Evolutionary conservation across 2,113 vertebrate species (phyloP), one percentile per base, ranked within the genome.

Genomic region (Egretta garzetta): DNA sequence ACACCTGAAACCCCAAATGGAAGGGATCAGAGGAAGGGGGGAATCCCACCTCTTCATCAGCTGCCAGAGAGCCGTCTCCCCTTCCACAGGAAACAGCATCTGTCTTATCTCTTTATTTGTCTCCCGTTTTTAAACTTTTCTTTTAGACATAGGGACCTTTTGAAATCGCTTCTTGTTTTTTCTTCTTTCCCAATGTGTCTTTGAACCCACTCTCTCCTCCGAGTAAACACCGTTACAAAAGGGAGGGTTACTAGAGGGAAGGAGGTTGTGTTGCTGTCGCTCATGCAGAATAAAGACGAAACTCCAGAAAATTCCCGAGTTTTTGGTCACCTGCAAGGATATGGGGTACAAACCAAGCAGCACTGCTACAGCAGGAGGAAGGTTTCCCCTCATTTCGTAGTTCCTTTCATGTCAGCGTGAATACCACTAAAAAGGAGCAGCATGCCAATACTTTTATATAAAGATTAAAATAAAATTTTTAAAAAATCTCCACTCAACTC

Each of bases 1-100:
- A 98, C 96, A 98, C 96, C 96, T 96, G 98, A 98, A 95, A 98
- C 96, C 96, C 90, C 97, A 96, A 95, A 95, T 86, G 94, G 95
- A 95, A 64, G 80, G 92, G 90, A 93, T 98, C 95, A 87, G 92
- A 97, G 95, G 89, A 56, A 41, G 66, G 52, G 92, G 92, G 89
- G 91, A 94, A 92, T 88, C 91, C 92, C 84, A 63, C 52, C 92
- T 86, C 90, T 96, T 53, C 92, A 88, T 96, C 96, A 95, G 90
- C 96, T 96, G 95, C 94, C 85, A 97, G 93, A 76, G 79, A 95
- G 58, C 75, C 7, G 4, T 86, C 92, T 96, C 80, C 72, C 63
- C 19, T 93, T 92, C 88, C 95, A 81, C 85, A 87, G 97, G 96
- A 97, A 96, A 15, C 77, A 75, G 90, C 96, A 91, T 97, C 94